Conservation (phyloP, 2,888 invertebrate genomes). For the Tenthredo notha region DNA sequence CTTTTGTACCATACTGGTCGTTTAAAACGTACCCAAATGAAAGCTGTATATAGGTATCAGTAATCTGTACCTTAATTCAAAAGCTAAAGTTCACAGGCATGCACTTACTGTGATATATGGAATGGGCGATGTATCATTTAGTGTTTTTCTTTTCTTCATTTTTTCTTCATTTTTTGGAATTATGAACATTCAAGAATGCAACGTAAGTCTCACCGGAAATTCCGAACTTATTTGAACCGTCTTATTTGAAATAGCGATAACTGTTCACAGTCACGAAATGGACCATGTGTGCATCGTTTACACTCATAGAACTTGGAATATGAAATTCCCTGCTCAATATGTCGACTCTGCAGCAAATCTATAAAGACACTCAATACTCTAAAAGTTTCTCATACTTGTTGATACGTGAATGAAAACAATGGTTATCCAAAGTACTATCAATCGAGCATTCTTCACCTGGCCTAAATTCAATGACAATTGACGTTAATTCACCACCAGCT, state of each 20-base stretch:
- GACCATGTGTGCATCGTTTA: neutral
- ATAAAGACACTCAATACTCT: neutral
- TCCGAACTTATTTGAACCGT: neutral
- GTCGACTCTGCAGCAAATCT: neutral
- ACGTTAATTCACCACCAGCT: neutral
- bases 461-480: neutral
- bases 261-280: neutral
- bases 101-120: neutral
- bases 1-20: neutral
- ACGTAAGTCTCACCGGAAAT: conserved; percentile 2
- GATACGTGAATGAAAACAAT: neutral
- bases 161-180: neutral
- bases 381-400: neutral
- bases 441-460: neutral
- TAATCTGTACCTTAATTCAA: neutral
- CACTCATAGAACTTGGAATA: neutral
- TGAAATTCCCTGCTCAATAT: neutral
- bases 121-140: conserved; percentile 7
- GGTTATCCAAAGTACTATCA: neutral
- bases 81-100: neutral
- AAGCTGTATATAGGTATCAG: neutral
- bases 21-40: neutral
- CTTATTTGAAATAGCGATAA: conserved; percentile 18
- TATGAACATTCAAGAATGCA: neutral
- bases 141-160: neutral